Evolutionary conservation across 2,888 invertebrate genomes (phyloP).

Genomic region (Orchesella flavescens): DNA sequence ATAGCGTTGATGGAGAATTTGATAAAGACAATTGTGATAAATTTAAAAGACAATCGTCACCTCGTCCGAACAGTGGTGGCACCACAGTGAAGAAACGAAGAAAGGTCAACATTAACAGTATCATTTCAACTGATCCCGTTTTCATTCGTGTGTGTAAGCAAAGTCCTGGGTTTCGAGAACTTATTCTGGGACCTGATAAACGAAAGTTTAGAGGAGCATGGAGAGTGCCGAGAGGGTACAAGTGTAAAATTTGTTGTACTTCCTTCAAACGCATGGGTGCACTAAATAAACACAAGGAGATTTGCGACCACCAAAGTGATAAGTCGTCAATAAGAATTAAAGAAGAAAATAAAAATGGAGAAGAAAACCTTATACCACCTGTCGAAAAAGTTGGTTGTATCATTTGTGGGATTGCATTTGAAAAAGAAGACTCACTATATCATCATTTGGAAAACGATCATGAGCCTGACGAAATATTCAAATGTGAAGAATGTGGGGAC

Average conservation of each 20-base stretch:
- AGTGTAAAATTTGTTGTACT: neutral
- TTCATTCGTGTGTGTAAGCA: conserved; percentile 17
- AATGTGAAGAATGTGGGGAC: conserved; percentile 1
- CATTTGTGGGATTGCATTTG: conserved; percentile 1
- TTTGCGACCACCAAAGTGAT: neutral
- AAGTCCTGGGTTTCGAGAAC: conserved; percentile 26
- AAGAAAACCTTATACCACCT: neutral
- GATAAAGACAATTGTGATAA: neutral
- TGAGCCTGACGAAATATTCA: conserved; percentile 8
- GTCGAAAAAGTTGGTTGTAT: conserved; percentile 3
- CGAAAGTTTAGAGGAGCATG: neutral
- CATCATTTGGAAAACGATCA: conserved; percentile 3
- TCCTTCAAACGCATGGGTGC: neutral
- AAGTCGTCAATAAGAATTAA: neutral
- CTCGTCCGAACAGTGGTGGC: too few species aligned
- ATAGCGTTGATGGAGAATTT: neutral
- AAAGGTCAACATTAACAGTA: neutral
- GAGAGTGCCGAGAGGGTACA: neutral
- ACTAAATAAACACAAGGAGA: neutral
- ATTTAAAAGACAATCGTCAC: neutral
- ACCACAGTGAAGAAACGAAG: neutral
- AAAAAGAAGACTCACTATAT: neutral
- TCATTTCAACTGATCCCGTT: conserved; percentile 25
- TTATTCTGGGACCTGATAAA: conserved; percentile 10
- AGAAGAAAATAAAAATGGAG: neutral